Evolutionary conservation across 2,888 invertebrate species (phyloP).

Genomic region (Oxystoma pomonae): DNA sequence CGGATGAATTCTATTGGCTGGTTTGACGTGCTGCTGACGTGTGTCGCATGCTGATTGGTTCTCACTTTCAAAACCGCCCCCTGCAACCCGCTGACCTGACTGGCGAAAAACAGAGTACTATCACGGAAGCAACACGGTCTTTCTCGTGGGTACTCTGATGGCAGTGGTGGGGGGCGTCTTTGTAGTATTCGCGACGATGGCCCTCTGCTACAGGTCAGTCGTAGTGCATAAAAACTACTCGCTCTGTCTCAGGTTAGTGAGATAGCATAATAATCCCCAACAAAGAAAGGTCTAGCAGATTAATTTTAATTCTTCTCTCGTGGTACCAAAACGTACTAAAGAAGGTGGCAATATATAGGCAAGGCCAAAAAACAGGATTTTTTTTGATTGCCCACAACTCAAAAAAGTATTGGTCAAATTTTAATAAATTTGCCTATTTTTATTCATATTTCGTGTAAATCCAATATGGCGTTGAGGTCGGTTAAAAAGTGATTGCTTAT

Average conservation of each 20-base stretch:
- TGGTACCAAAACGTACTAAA: neutral
- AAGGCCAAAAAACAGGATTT: no score
- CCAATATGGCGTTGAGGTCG: no score
- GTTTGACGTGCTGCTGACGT: neutral
- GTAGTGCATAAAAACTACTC: slow-evolving; percentile 98
- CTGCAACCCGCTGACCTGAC: neutral
- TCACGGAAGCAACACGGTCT: slow-evolving; percentile 96
- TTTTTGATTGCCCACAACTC: no score
- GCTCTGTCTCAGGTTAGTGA: slow-evolving; percentile 98
- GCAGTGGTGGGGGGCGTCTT: slow-evolving; percentile 99
- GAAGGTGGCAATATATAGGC: no score
- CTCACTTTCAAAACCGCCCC: neutral
- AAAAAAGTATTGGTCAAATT: no score
- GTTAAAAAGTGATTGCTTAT: no score
- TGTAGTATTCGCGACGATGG: slow-evolving; percentile 97
- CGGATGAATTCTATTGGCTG: neutral
- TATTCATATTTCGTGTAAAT: no score
- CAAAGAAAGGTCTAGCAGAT: neutral
- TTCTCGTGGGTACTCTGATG: slow-evolving; percentile 96
- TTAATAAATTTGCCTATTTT: no score
- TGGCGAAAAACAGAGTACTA: slow-evolving; percentile 72
- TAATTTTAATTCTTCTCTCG: neutral
- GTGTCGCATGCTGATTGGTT: neutral
- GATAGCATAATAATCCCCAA: slow-evolving; percentile 51
- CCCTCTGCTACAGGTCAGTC: slow-evolving; percentile 99